Percentiles rank a stretch among this genome's conserved stretches.
Evolutionary conservation across 2,113 vertebrate genomes (phyloP).

Genomic region (rat (Rattus norvegicus)): DNA sequence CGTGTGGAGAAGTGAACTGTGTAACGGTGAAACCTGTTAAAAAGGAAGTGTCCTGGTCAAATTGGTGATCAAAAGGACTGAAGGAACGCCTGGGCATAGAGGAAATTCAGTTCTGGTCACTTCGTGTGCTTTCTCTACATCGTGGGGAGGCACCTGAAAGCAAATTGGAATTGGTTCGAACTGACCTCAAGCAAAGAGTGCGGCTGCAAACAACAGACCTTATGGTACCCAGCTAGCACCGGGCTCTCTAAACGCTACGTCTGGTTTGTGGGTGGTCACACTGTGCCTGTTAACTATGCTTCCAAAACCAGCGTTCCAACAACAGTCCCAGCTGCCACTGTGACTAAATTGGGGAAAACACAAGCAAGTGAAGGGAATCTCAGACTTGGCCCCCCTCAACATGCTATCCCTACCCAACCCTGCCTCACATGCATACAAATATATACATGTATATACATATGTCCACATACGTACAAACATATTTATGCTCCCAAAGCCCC

Average conservation of each 20-base stretch:
- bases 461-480: no score
- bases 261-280: neutral
- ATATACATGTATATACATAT: no score
- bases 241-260: neutral
- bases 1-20: conserved; percentile 12
- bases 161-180: conserved; percentile 36
- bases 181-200: neutral
- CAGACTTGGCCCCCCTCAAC: neutral
- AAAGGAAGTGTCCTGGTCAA: conserved; percentile 10
- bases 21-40: neutral
- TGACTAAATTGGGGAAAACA: conserved; percentile 43
- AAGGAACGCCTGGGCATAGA: neutral
- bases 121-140: neutral
- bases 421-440: neutral
- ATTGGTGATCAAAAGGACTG: neutral
- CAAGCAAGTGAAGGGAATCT: neutral
- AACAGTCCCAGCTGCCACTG: conserved; percentile 36
- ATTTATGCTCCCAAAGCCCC: no score
- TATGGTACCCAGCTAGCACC: neutral
- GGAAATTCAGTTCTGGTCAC: conserved; percentile 32
- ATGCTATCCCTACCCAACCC: neutral
- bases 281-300: neutral
- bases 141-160: conserved; percentile 18
- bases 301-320: conserved; percentile 8
- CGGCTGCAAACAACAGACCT: neutral